Conservation (phyloP, 2,113 vertebrate species). For the Embiotoca jacksoni region DNA sequence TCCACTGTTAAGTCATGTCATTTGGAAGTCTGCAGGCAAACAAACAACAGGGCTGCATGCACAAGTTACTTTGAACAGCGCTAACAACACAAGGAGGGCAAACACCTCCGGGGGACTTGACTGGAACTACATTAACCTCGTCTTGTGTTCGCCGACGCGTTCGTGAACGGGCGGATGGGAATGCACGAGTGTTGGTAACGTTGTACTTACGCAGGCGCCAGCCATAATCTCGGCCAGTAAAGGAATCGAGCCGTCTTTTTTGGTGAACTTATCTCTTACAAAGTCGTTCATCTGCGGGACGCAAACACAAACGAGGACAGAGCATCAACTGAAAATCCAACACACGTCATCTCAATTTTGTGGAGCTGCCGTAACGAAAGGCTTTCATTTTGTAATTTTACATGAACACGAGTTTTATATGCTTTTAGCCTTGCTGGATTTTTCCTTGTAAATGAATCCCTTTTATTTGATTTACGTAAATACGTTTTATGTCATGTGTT, state of each 20-base stretch:
- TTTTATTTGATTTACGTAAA: neutral
- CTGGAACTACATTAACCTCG: neutral
- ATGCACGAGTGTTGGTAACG: neutral
- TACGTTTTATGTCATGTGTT: neutral
- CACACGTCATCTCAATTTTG: neutral
- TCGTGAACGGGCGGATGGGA: neutral
- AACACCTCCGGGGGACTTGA: neutral
- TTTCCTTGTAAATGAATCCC: no score
- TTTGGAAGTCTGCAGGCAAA: neutral
- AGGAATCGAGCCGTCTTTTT: constrained; percentile 90
- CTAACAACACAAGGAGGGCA: neutral
- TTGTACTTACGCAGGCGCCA: constrained; percentile 94
- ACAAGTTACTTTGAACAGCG: neutral
- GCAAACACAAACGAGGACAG: constrained; percentile 12
- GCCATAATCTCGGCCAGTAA: constrained; percentile 91
- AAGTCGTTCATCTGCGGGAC: constrained; percentile 94
- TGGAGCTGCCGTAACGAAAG: neutral
- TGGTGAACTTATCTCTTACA: constrained; percentile 95
- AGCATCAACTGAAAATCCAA: neutral
- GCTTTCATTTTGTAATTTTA: neutral
- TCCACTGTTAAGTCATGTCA: constrained; percentile 21
- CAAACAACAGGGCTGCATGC: constrained; percentile 14
- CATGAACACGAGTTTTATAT: neutral
- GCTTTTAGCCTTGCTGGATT: neutral
- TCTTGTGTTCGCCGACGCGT: neutral